phyloP scores from a whole-genome alignment of 2,113 vertebrate genomes.

The Toxotes jaculatrix region DNA sequence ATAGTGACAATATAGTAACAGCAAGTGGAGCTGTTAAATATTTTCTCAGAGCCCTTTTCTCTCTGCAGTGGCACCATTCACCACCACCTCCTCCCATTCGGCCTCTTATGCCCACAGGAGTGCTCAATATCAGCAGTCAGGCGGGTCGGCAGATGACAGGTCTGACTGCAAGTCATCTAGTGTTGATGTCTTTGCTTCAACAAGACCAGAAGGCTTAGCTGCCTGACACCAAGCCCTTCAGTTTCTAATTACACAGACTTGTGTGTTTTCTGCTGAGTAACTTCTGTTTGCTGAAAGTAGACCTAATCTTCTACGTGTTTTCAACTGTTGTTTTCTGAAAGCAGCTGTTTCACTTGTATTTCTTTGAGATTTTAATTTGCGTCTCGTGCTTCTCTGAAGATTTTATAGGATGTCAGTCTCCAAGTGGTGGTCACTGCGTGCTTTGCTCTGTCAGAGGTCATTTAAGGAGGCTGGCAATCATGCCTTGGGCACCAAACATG shows the following conservation, averaged over 20 bases:
- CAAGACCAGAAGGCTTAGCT: slow-evolving; percentile 18
- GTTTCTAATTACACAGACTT: slow-evolving; percentile 12
- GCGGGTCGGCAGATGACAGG: slow-evolving; percentile 36
- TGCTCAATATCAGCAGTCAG: slow-evolving; percentile 37
- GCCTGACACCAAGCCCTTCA: slow-evolving; percentile 2
- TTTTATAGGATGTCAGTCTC: neutral
- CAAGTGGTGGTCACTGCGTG: neutral
- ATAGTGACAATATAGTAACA: neutral
- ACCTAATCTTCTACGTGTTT: neutral
- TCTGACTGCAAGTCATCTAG: slow-evolving; percentile 43
- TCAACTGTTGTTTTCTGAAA: neutral
- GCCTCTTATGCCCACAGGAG: slow-evolving; percentile 20
- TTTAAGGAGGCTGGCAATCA: slow-evolving; percentile 24
- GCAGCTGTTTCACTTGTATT: neutral
- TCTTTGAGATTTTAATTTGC: neutral
- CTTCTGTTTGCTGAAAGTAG: neutral
- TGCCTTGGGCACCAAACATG: slow-evolving; percentile 30
- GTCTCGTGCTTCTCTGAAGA: neutral
- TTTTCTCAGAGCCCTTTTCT: slow-evolving; percentile 10
- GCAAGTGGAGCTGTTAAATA: slow-evolving; percentile 2
- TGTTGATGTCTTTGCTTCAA: slow-evolving; percentile 42
- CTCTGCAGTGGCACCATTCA: slow-evolving; percentile 10
- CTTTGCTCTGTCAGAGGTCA: slow-evolving; percentile 17
- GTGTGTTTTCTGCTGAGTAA: slow-evolving; percentile 20
- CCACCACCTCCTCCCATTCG: neutral